Evolutionary conservation across 2,797 vertebrate species (phyloP).

Genomic region (Sebastes dallii): DNA sequence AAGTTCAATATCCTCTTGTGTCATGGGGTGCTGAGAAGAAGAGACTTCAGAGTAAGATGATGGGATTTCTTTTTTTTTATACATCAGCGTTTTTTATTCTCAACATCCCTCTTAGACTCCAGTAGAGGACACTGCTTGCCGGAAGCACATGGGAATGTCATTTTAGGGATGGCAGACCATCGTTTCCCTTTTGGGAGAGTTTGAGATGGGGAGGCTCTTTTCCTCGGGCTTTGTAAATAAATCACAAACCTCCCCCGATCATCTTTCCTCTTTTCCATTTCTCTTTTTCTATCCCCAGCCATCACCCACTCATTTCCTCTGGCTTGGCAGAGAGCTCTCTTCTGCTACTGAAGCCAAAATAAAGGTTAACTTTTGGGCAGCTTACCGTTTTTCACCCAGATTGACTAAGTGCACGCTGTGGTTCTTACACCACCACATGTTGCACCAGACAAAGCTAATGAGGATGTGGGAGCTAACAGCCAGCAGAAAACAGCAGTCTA

Average conservation of each 20-base stretch:
- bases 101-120: conserved; percentile 21
- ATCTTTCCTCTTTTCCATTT: conserved; percentile 44
- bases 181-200: conserved; percentile 13
- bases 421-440: neutral
- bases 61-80: neutral
- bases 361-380: conserved; percentile 49
- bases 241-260: conserved; percentile 52
- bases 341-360: conserved; percentile 35
- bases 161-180: conserved; percentile 53
- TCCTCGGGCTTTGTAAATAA: conserved; percentile 41
- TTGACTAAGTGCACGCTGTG: neutral
- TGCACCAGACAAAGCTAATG: neutral
- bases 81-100: conserved; percentile 15
- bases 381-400: conserved; percentile 7
- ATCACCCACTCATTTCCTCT: conserved; percentile 41
- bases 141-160: conserved; percentile 70
- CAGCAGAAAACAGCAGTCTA: neutral
- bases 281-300: conserved; percentile 17
- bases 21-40: neutral
- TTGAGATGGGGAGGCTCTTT: conserved; percentile 21
- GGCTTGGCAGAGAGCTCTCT: conserved; percentile 35
- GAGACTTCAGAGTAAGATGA: neutral
- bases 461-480: neutral
- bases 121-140: conserved; percentile 12
- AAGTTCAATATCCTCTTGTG: neutral